Evolutionary conservation across 1,140 invertebrate genomes (phyloP).

Genomic region (Drosophila sechellia): DNA sequence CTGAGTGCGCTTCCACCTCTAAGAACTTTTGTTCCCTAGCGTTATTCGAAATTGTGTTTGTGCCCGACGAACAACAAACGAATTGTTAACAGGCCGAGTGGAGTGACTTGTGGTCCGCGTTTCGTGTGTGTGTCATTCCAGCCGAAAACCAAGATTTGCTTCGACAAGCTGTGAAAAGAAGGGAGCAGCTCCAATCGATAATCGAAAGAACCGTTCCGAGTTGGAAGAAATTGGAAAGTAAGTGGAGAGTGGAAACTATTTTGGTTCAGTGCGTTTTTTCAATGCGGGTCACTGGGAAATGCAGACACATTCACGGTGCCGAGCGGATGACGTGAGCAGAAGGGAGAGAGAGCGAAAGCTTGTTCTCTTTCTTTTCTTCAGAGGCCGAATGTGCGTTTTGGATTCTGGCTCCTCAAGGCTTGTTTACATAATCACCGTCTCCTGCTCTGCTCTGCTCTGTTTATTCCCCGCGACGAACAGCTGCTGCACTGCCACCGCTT

Average conservation of each 20-base stretch:
- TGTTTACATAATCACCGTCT: conserved; percentile 46
- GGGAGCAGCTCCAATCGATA: conserved; percentile 7
- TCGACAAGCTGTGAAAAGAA: neutral
- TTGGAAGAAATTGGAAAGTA: conserved; percentile 36
- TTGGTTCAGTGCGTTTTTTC: neutral
- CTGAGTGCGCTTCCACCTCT: neutral
- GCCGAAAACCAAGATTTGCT: neutral
- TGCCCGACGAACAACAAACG: conserved; percentile 2
- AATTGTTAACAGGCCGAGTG: neutral
- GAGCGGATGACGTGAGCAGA: conserved; percentile 21
- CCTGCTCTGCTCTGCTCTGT: conserved; percentile 11
- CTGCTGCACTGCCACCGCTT: conserved; percentile 27
- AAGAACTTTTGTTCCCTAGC: neutral
- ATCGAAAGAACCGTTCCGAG: conserved; percentile 23
- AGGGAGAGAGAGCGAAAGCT: neutral
- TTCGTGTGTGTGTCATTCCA: conserved; percentile 29
- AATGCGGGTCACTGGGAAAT: conserved; percentile 12
- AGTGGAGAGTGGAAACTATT: conserved; percentile 14
- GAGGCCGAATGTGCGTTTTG: conserved; percentile 6
- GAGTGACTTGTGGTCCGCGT: neutral
- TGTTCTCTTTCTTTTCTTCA: neutral
- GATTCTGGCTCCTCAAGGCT: conserved; percentile 23
- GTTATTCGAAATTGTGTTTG: conserved; percentile 4
- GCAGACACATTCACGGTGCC: conserved; percentile 1
- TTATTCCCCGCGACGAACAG: conserved; percentile 18